Conservation (phyloP, 2,113 vertebrate species). For the Alligator sinensis region DNA sequence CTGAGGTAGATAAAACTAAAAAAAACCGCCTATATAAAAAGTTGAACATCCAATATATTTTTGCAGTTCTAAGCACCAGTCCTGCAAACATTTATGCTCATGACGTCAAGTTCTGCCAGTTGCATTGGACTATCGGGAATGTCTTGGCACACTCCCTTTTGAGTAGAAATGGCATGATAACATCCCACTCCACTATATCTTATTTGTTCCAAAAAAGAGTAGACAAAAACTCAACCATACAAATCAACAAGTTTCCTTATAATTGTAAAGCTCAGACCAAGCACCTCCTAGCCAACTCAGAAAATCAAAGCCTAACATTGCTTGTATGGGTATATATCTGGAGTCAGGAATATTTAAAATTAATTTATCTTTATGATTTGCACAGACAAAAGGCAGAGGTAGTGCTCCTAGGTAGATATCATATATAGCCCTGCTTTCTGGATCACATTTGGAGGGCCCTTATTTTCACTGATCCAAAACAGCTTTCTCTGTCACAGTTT, state of each 20-base stretch:
- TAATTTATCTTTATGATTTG: no score
- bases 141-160: background rate
- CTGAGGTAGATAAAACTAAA: background rate
- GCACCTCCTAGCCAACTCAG: no score
- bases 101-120: no score
- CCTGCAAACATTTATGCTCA: background rate
- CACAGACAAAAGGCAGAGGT: background rate
- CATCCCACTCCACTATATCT: no score
- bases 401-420: background rate
- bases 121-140: background rate
- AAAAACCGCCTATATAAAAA: background rate
- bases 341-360: no score
- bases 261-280: no score
- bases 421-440: background rate
- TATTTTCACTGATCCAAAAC: background rate
- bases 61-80: background rate
- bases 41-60: background rate
- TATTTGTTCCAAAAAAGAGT: no score
- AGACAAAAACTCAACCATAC: no score
- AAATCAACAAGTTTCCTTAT: no score
- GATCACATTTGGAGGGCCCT: background rate
- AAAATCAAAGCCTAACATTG: no score
- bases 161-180: no score
- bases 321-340: no score
- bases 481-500: background rate